These are phyloP conservation scores for Mormyrus iriodes DNA, from an alignment of 2,113 vertebrate species.

Conservation along the genomic window DNA sequence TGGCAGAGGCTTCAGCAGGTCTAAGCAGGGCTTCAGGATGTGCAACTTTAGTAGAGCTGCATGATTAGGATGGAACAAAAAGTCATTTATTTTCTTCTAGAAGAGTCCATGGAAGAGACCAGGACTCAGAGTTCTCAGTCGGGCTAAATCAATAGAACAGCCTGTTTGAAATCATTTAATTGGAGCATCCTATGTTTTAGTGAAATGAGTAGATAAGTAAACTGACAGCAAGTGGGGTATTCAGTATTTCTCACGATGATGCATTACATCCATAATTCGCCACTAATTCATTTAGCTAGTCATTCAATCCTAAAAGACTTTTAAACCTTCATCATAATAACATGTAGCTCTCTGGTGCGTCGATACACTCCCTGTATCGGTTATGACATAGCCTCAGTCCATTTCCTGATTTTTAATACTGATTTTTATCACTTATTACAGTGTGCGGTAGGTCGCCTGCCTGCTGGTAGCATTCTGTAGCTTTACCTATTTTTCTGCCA, in stretches of 20 bases:
- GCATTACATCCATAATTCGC: neutral
- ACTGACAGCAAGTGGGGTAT: constrained; percentile 23
- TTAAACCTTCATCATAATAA: neutral
- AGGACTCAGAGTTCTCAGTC: neutral
- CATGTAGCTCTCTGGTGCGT: neutral
- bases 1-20: neutral
- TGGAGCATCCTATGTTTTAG: neutral
- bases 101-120: neutral
- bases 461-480: neutral
- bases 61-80: neutral
- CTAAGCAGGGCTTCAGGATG: neutral
- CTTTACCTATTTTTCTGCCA: neutral
- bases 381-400: neutral
- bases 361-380: neutral
- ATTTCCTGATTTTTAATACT: neutral
- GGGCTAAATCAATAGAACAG: neutral
- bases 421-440: neutral
- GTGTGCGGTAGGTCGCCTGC: neutral
- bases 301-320: constrained; percentile 14
- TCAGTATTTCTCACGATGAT: neutral
- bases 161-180: constrained; percentile 2
- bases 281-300: constrained; percentile 3
- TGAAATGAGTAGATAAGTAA: constrained; percentile 32
- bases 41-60: neutral
- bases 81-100: neutral